These are phyloP conservation scores for Enoplosus armatus DNA, from an alignment of 2,797 vertebrate species.

Conservation along the genomic window DNA sequence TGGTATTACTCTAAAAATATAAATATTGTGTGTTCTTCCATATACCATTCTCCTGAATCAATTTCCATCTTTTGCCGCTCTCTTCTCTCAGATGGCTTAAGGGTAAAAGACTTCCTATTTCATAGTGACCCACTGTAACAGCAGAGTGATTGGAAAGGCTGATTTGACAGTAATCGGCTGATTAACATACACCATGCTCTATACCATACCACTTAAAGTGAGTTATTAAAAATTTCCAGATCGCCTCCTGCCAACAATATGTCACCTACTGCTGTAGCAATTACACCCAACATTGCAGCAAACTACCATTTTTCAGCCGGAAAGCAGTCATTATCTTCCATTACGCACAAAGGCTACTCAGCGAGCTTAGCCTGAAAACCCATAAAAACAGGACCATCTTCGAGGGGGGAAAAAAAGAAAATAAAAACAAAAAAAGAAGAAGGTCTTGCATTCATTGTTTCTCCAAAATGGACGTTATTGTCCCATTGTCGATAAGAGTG, in stretches of 20 bases:
- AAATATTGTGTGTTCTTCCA: conserved; percentile 41
- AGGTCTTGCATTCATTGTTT: conserved; percentile 65
- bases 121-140: conserved; percentile 20
- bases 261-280: conserved; percentile 47
- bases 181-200: conserved; percentile 48
- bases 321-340: conserved; percentile 70
- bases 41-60: conserved; percentile 25
- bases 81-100: conserved; percentile 36
- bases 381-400: conserved; percentile 35
- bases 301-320: conserved; percentile 56
- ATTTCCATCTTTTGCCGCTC: conserved; percentile 37
- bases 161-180: conserved; percentile 59
- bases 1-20: conserved; percentile 16
- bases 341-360: conserved; percentile 55
- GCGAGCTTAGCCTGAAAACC: conserved; percentile 34
- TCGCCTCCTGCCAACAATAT: conserved; percentile 44
- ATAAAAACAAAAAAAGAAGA: conserved; percentile 6
- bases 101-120: conserved; percentile 43
- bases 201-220: conserved; percentile 47
- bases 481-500: conserved; percentile 76
- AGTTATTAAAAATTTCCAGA: conserved; percentile 57
- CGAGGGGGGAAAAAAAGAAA: conserved; percentile 12
- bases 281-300: conserved; percentile 53
- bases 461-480: conserved; percentile 71
- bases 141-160: conserved; percentile 26